Evolutionary conservation across 1,140 invertebrate species (phyloP), one percentile per base, ranked within the genome.

Genomic region (Formica exsecta): DNA sequence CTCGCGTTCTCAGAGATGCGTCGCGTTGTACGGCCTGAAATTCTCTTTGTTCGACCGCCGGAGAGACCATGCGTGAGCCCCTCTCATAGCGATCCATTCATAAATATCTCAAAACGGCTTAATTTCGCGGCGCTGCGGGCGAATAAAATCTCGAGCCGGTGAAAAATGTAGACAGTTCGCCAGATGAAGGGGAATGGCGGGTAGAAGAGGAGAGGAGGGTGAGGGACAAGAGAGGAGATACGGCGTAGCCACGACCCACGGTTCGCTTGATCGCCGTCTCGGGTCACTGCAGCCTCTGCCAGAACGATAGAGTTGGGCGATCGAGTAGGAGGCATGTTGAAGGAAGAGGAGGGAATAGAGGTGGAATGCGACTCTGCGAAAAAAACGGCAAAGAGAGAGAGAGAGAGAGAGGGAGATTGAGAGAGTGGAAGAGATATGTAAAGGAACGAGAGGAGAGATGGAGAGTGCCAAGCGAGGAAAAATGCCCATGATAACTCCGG

Each of bases 91-190:
- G 93, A 94, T 95, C 90, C 94, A 94, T 95, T 95, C 94, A 94
- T 95, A 95, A 95, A 95, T 95, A 95, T 95, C 93, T 95, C 94
- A 94, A 94, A 95, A 95, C 94, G 93, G 94, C 95, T 95, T 95
- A 95, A 95, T 95, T 95, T 95, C 94, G 93, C 91, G 93, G 91
- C 91, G 91, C 92, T 91, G 92, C 91, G 91, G 92, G 90, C 91
- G 91, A 95, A 95, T 95, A 94, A 95, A 94, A 95, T 93, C 93
- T 93, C 92, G 91, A 92, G 91, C 90, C 90, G 90, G 93, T 93
- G 94, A 95, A 95, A 95, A 94, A 95, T 91, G 94, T 92, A 92
- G 93, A 93, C 92, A 92, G 91, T 92, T 91, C 87, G 68, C 85
- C 81, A 73, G 86, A 77, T 79, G 85, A 86, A 62, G 71, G 75